A percentile compares a stretch with the other conserved stretches of the same genome.
Evolutionary conservation across 1,140 invertebrate species (phyloP).

Genomic region (Batillaria attramentaria): DNA sequence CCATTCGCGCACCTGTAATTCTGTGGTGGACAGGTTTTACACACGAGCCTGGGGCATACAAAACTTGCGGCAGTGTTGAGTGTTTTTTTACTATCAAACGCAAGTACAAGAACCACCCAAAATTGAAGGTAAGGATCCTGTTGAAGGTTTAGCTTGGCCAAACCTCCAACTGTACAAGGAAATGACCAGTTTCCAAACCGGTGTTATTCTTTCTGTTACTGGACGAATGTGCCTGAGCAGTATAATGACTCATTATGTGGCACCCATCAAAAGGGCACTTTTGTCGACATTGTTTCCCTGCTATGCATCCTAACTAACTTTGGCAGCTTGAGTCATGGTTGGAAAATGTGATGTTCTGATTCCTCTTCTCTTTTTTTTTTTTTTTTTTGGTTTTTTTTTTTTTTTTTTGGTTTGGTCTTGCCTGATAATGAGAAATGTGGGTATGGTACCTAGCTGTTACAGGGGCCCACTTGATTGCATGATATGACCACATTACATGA

Average conservation of each 20-base stretch:
- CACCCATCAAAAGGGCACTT: not conserved
- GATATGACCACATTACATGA: no score
- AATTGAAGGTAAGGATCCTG: slow-evolving; percentile 61
- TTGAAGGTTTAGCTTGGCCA: not conserved
- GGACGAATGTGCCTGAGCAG: no score
- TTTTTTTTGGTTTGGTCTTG: not conserved
- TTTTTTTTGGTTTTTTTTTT: not conserved
- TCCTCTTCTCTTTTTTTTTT: no score
- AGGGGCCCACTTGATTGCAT: no score
- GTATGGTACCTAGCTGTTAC: no score
- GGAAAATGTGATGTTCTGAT: no score
- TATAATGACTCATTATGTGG: not conserved
- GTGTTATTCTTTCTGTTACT: not conserved
- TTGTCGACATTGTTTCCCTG: not conserved
- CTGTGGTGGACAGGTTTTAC: slow-evolving; percentile 80
- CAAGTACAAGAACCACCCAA: slow-evolving; percentile 60
- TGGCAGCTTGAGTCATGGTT: no score
- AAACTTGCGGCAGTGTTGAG: slow-evolving; percentile 70
- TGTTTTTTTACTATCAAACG: slow-evolving; percentile 76
- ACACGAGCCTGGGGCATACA: slow-evolving; percentile 67
- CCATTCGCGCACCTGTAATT: slow-evolving; percentile 70
- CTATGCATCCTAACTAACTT: not conserved
- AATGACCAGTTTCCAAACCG: not conserved
- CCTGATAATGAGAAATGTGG: not conserved
- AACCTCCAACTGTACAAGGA: not conserved